Evolutionary conservation across 2,797 vertebrate species (phyloP).

Genomic region (Oryzias sinensis): DNA sequence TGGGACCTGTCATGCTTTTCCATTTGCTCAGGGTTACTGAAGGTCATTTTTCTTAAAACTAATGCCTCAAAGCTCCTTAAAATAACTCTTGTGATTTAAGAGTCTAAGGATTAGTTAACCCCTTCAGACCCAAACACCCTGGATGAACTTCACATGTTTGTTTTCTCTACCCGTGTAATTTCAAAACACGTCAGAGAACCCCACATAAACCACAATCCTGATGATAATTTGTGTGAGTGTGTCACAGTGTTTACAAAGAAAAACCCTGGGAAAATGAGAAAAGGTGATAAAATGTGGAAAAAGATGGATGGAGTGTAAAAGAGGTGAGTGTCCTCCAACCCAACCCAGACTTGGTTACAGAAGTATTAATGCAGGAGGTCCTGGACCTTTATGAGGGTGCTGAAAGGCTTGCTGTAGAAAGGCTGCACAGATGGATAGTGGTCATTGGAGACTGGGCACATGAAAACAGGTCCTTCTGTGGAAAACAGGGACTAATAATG

Average conservation of each 20-base stretch:
- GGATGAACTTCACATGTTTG: not conserved
- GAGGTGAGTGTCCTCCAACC: constrained; percentile 12
- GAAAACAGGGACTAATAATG: constrained; percentile 57
- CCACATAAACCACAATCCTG: too few species aligned
- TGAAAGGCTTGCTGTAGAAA: constrained; percentile 55
- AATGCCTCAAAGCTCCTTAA: constrained; percentile 8
- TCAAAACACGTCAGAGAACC: too few species aligned
- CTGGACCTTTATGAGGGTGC: constrained; percentile 53
- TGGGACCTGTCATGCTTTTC: constrained; percentile 45
- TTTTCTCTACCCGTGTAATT: not conserved
- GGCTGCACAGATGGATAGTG: constrained; percentile 35
- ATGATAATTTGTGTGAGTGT: too few species aligned
- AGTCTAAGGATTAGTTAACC: not conserved
- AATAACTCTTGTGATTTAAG: constrained; percentile 1
- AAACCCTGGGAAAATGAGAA: not conserved
- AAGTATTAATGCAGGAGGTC: constrained; percentile 27
- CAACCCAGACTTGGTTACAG: constrained; percentile 30
- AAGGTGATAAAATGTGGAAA: not conserved
- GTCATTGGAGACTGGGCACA: constrained; percentile 39
- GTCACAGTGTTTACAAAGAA: too few species aligned
- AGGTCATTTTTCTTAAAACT: constrained; percentile 17
- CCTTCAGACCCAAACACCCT: not conserved
- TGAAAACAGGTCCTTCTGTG: constrained; percentile 40
- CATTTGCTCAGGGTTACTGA: constrained; percentile 28
- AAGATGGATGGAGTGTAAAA: constrained; percentile 13